Evolutionary conservation across 2,113 vertebrate genomes (phyloP).

Genomic region (Pycnonotus jocosus): DNA sequence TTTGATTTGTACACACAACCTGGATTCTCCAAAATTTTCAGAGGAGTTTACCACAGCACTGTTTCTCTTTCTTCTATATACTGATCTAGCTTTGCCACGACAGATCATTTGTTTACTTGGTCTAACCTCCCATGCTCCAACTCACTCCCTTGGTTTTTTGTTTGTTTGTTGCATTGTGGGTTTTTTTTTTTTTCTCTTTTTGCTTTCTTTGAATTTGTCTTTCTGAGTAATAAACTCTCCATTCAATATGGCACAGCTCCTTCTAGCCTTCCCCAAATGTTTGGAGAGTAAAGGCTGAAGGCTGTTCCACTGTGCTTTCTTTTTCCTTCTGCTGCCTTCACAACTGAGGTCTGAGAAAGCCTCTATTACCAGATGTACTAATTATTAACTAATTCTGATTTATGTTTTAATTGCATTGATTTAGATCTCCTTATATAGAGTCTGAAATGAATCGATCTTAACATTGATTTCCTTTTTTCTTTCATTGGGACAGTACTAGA

Average conservation of each 20-base stretch:
- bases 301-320: not conserved
- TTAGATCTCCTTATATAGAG: not conserved
- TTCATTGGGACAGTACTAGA: accelerated
- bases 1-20: not conserved
- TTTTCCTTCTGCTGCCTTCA: not conserved
- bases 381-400: not conserved
- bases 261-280: not conserved
- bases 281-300: not conserved
- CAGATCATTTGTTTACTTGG: not conserved
- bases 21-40: not conserved
- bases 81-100: not conserved
- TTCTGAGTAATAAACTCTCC: not conserved
- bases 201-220: not conserved
- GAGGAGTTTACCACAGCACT: not conserved
- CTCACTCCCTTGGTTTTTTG: not conserved
- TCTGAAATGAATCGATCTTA: not conserved
- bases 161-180: not conserved
- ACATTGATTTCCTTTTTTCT: not conserved
- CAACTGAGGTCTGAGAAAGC: not conserved
- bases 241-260: not conserved
- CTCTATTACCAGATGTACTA: not conserved
- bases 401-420: not conserved
- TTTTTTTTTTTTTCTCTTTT: not conserved
- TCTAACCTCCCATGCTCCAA: not conserved
- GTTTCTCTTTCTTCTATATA: not conserved